Evolutionary conservation across 2,797 vertebrate genomes (phyloP).

Genomic region (Betta splendens): DNA sequence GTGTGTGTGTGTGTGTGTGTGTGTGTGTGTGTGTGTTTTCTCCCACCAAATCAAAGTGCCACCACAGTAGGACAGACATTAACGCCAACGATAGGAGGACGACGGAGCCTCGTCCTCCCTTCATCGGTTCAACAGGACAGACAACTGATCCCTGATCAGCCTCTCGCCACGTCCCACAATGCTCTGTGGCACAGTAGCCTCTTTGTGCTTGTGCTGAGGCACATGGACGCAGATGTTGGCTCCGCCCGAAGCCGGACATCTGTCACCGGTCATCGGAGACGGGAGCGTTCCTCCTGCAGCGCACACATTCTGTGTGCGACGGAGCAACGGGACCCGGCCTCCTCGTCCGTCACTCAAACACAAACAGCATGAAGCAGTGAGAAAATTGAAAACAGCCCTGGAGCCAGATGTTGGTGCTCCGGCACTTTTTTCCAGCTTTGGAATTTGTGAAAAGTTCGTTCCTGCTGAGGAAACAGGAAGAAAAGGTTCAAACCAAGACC

Average conservation of each 20-base stretch:
- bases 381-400: slow-evolving; percentile 36
- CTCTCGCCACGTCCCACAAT: slow-evolving; percentile 37
- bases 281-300: slow-evolving; percentile 26
- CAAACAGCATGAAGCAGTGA: not conserved
- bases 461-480: not conserved
- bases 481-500: no score
- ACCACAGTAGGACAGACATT: slow-evolving; percentile 39
- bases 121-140: no score
- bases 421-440: not conserved
- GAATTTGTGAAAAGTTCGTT: slow-evolving; percentile 2
- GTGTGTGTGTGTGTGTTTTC: slow-evolving; percentile 27
- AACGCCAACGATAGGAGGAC: slow-evolving; percentile 20
- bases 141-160: not conserved
- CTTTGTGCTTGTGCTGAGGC: slow-evolving; percentile 9
- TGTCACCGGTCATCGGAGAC: slow-evolving; percentile 58
- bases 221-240: slow-evolving; percentile 18
- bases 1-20: slow-evolving; percentile 27
- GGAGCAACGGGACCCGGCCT: no score
- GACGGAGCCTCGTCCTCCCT: no score
- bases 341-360: no score
- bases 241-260: slow-evolving; percentile 50
- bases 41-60: slow-evolving; percentile 49
- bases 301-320: not conserved
- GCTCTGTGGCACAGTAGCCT: slow-evolving; percentile 27
- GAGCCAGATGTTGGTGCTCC: slow-evolving; percentile 23